phyloP scores from a whole-genome alignment of 2,888 invertebrate species.

The Leucania comma region DNA sequence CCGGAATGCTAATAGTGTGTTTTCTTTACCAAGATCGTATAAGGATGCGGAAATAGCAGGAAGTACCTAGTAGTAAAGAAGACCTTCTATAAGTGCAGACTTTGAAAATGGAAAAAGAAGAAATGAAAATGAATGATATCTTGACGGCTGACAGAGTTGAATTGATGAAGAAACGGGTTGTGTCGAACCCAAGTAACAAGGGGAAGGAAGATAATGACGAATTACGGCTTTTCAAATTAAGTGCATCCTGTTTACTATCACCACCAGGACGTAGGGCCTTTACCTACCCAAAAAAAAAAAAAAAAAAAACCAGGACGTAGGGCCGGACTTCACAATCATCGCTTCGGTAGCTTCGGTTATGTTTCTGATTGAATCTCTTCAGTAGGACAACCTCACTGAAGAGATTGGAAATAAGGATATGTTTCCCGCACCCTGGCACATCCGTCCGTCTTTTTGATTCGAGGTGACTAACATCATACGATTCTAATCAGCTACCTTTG shows the following conservation, averaged over 20 bases:
- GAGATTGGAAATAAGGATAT: too few species aligned
- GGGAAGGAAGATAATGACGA: not conserved
- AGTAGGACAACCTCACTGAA: too few species aligned
- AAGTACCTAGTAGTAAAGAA: too few species aligned
- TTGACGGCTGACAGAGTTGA: not conserved
- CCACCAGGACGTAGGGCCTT: too few species aligned
- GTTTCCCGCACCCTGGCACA: too few species aligned
- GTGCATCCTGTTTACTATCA: not conserved
- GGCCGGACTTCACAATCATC: not conserved
- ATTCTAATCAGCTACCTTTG: too few species aligned
- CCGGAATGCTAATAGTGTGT: not conserved
- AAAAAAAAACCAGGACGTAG: not conserved
- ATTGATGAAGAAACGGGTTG: not conserved
- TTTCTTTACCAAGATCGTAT: not conserved
- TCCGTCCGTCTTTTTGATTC: too few species aligned
- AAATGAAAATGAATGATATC: not conserved
- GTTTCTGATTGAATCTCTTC: not conserved
- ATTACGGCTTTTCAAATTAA: not conserved
- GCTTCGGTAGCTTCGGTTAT: not conserved
- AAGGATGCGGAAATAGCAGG: not conserved
- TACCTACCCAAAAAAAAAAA: too few species aligned
- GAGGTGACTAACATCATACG: too few species aligned
- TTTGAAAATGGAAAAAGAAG: not conserved
- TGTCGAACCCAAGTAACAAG: not conserved
- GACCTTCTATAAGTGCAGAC: not conserved